Conservation (phyloP, 2,113 vertebrate genomes). For the Catharus minimus region DNA sequence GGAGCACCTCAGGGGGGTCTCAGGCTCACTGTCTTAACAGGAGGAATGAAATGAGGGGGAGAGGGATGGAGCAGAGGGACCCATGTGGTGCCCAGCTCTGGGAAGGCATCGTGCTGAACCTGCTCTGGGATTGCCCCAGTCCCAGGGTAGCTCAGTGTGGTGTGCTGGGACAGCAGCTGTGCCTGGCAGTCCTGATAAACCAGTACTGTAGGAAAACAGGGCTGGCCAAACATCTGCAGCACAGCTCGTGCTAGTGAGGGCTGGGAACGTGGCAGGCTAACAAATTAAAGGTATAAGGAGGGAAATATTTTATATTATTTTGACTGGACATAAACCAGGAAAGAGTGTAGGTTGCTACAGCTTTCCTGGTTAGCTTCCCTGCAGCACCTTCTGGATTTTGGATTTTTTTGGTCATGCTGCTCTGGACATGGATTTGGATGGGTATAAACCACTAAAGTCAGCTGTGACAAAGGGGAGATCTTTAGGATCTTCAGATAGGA, state of each 20-base stretch:
- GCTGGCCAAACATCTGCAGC: not conserved
- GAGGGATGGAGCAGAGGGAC: not conserved
- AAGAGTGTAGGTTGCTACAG: not conserved
- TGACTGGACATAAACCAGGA: not conserved
- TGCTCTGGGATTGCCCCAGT: not conserved
- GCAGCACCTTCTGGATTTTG: not conserved
- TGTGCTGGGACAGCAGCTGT: not conserved
- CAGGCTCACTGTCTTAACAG: not conserved
- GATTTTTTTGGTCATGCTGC: not conserved
- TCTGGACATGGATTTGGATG: not conserved
- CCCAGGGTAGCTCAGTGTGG: not conserved
- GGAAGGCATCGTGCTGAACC: rapidly evolving
- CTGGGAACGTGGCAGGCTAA: not conserved
- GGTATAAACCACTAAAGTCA: not conserved
- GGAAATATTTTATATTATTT: not conserved
- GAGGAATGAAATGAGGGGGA: not conserved
- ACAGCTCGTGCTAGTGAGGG: not conserved
- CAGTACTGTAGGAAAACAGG: not conserved
- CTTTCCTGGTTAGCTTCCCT: not conserved
- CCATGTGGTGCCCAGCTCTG: rapidly evolving
- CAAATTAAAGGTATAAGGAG: not conserved
- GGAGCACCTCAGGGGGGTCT: too few species aligned
- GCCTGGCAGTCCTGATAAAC: not conserved
- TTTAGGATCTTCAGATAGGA: not conserved
- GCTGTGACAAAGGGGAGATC: not conserved